Evolutionary conservation across 2,113 vertebrate species (phyloP), one percentile per base, ranked within the genome.

Genomic region (Pontoporia blainvillei): DNA sequence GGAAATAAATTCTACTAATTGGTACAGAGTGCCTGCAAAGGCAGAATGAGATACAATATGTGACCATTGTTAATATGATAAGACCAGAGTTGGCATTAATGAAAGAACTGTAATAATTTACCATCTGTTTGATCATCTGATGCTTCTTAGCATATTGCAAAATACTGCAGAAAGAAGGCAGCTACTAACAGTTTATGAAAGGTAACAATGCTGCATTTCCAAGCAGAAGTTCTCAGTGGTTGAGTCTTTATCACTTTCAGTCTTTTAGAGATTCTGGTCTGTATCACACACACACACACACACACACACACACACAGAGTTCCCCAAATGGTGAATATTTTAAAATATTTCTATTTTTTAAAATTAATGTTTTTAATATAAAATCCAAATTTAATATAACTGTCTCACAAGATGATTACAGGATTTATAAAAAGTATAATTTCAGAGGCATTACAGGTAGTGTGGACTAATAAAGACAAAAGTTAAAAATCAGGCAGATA

Each of bases 61-160:
- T 8, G 57, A 76, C 82, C 64, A 66, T 62, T 36, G 95, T 39
- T 96, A 94, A 96, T 41, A 75, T 39, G 78, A 78, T 93, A 78
- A 94, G 61, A 96, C n/a, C 82, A n/a, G 41, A 92, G 62, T 54
- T 89, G 69, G 93, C 81, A 87, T 75, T 57, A 44, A 64, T 97
- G 93, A 94, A 88, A 97, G 93, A 91, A 62, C 87, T 89, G 13
- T 92, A 81, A 66, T 76, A 75, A 97, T 92, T 97, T 91, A 34
- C 96, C 93, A 92, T 90, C 96, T 96, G 95, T 73, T 59, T 81
- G 69, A 31, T 95, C 84, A 97, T 39, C 67, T 91, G 81, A 89
- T 82, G 75, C 52, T 86, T 96, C 82, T 91, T 49, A 91, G 36
- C 49, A 39, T 76, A 39, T 34, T 27, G 1, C 61, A 88, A 82